phyloP scores from a whole-genome alignment of 2,797 vertebrate species.

The Sebastes diaconus region DNA sequence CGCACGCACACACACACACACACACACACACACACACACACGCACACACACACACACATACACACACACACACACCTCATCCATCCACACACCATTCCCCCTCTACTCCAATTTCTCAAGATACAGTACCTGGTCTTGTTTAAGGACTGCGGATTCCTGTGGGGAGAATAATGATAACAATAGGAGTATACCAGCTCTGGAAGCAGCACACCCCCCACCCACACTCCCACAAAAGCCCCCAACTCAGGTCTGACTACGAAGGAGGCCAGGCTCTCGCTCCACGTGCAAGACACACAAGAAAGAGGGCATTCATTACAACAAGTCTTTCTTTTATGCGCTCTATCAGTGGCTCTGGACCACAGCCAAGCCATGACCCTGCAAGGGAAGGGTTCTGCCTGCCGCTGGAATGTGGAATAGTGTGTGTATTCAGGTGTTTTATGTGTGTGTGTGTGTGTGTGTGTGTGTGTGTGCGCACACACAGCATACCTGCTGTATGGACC shows the following conservation, averaged over 20 bases:
- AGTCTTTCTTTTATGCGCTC: conserved; percentile 57
- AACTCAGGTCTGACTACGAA: conserved; percentile 27
- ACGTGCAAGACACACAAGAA: conserved; percentile 52
- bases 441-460: not conserved
- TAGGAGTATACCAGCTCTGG: conserved; percentile 8
- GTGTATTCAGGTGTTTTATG: not conserved
- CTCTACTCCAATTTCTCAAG: not conserved
- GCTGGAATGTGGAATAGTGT: conserved; percentile 6
- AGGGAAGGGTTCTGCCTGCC: not conserved
- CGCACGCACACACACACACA: too few relatives aligned
- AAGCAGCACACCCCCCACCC: not conserved
- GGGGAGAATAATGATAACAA: conserved; percentile 42
- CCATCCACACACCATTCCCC: not conserved
- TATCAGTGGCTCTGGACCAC: conserved; percentile 49
- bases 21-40: not conserved
- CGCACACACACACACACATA: not conserved
- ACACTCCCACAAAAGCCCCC: not conserved
- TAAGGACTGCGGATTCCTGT: conserved; percentile 29
- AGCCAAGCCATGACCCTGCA: conserved; percentile 33
- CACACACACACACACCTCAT: not conserved
- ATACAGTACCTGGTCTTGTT: conserved; percentile 47
- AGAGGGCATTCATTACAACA: conserved; percentile 73
- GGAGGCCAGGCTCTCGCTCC: conserved; percentile 13
- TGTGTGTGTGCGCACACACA: not conserved
- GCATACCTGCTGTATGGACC: not conserved